Percentiles rank a stretch among this genome's conserved stretches.
Conservation (phyloP, 2,113 vertebrate species). For the Mugil cephalus region DNA sequence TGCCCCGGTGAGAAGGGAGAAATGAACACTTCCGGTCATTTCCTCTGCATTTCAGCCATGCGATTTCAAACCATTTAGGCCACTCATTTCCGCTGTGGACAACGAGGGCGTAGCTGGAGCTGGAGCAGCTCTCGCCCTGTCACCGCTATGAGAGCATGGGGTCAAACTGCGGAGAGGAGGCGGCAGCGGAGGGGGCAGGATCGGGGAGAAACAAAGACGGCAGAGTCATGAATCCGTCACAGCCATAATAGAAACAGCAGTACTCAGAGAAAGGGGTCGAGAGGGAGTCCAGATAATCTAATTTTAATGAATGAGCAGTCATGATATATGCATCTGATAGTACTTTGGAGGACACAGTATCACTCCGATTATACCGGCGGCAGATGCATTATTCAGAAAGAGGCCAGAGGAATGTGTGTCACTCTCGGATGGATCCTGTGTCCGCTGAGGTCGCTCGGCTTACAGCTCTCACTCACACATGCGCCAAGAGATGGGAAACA, state of each 20-base stretch:
- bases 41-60: conserved; percentile 12
- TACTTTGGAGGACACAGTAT: conserved; percentile 86
- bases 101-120: neutral
- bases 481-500: neutral
- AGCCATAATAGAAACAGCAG: conserved; percentile 31
- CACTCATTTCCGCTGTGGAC: neutral
- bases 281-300: conserved; percentile 62
- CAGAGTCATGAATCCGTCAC: conserved; percentile 2
- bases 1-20: conserved; percentile 12
- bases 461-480: conserved; percentile 41
- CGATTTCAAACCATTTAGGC: neutral
- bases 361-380: conserved; percentile 79
- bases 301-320: conserved; percentile 81
- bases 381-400: conserved; percentile 92
- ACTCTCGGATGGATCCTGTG: conserved; percentile 75
- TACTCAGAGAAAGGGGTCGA: conserved; percentile 28
- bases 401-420: conserved; percentile 71
- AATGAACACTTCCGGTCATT: conserved; percentile 28
- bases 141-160: neutral
- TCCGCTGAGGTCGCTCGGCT: conserved; percentile 53
- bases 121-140: neutral
- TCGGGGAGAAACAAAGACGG: conserved; percentile 19
- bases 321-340: conserved; percentile 86
- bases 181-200: conserved; percentile 14
- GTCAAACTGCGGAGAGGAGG: conserved; percentile 17